Conservation (phyloP, 2,113 vertebrate species). For the Rhipidura dahli region DNA sequence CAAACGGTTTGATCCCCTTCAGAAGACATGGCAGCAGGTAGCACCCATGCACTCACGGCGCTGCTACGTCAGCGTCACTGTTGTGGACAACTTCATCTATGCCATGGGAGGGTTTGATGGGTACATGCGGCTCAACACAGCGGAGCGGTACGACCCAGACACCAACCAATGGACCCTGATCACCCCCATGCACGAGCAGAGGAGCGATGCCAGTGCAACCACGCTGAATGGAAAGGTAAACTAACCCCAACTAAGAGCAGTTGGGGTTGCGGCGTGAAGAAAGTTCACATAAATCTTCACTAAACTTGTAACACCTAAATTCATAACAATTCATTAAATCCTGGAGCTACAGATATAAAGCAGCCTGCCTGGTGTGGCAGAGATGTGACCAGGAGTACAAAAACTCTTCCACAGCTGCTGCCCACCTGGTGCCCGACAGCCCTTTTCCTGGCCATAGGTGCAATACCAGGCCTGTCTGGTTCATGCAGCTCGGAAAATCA, state of each 20-base stretch:
- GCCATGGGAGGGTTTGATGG: slow-evolving; percentile 87
- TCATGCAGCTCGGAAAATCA: background rate
- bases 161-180: slow-evolving; percentile 84
- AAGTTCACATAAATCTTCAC: background rate
- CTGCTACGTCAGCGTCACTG: slow-evolving; percentile 80
- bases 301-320: background rate
- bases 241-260: background rate
- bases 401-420: background rate
- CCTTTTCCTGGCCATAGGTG: background rate
- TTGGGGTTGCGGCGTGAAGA: background rate
- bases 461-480: background rate
- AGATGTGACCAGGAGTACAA: background rate
- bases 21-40: slow-evolving; percentile 77
- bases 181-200: slow-evolving; percentile 77
- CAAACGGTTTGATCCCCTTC: slow-evolving; percentile 74
- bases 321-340: background rate
- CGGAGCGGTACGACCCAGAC: slow-evolving; percentile 76
- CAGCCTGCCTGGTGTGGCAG: accelerated
- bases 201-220: slow-evolving; percentile 79
- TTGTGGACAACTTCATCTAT: slow-evolving; percentile 70
- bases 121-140: slow-evolving; percentile 74
- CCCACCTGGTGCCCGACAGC: accelerated
- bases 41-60: slow-evolving; percentile 81
- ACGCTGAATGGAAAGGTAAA: slow-evolving; percentile 78
- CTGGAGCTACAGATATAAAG: background rate